Conservation (phyloP, 2,797 vertebrate genomes). For the Podarcis lilfordi region DNA sequence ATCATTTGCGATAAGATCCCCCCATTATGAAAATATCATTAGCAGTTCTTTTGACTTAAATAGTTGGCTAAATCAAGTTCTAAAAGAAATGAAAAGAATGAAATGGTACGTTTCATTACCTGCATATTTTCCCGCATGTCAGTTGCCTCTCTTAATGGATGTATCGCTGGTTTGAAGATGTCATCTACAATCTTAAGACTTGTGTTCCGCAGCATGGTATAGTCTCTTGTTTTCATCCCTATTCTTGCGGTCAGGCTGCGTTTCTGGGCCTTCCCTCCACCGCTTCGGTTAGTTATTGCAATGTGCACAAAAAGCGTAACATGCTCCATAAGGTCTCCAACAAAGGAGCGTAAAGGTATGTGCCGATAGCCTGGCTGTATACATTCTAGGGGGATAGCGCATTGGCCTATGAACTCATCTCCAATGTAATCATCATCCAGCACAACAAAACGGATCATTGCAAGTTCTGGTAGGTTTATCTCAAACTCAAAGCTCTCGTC, state of each 20-base stretch:
- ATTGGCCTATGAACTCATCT: conserved; percentile 98
- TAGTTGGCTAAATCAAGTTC: background rate
- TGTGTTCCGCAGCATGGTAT: conserved; percentile 89
- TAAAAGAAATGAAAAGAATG: background rate
- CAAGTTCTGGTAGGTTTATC: conserved; percentile 94
- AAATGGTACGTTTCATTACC: conserved; percentile 72
- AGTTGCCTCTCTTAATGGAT: conserved; percentile 89
- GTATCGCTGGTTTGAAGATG: conserved; percentile 86
- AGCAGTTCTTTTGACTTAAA: background rate
- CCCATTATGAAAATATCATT: background rate
- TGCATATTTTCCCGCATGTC: conserved; percentile 94
- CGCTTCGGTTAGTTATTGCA: conserved; percentile 91
- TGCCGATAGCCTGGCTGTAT: conserved; percentile 94
- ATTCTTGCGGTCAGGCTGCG: conserved; percentile 90
- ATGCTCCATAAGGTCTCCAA: conserved; percentile 90
- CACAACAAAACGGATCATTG: conserved; percentile 94
- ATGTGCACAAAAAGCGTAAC: conserved; percentile 94
- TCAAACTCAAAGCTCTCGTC: conserved; percentile 98
- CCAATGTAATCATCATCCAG: conserved; percentile 98
- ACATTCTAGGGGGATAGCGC: conserved; percentile 92
- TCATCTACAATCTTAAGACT: conserved; percentile 93
- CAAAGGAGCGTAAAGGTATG: conserved; percentile 89
- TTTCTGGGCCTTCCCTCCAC: conserved; percentile 91
- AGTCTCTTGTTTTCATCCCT: conserved; percentile 89
- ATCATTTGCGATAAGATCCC: background rate